A percentile compares a stretch with the other conserved stretches of the same genome.
Conservation (phyloP, 30 jellyfish, hydroid and myxozoan species). For the Chrysaora quinquecirrha region DNA sequence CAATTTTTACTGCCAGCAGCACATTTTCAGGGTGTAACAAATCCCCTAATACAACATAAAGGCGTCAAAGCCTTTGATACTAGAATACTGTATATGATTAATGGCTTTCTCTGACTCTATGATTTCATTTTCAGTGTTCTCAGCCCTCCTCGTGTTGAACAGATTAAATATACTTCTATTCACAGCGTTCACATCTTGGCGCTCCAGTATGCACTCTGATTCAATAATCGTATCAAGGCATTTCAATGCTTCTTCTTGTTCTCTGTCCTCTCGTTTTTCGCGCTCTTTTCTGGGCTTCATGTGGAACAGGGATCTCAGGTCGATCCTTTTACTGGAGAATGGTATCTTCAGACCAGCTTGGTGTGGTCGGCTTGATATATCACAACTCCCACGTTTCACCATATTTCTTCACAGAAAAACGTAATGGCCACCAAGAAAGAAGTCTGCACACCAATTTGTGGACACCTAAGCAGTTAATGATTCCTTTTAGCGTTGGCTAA, state of each 20-base stretch:
- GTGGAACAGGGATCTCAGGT: neutral
- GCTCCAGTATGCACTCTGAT: slow-evolving; percentile 12
- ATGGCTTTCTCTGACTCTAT: neutral
- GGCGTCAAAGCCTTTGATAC: slow-evolving; percentile 65
- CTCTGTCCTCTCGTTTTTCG: neutral
- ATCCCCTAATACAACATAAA: slow-evolving; percentile 71
- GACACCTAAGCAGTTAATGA: too few species aligned
- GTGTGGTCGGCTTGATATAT: neutral
- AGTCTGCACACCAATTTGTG: too few species aligned
- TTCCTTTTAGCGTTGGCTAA: too few species aligned
- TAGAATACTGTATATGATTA: slow-evolving; percentile 40
- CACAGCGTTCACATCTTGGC: neutral
- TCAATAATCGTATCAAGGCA: slow-evolving; percentile 58
- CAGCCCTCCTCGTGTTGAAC: neutral
- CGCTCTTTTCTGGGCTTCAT: neutral
- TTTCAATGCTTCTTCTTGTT: slow-evolving; percentile 62
- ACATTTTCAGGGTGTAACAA: too few species aligned
- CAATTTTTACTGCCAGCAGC: too few species aligned
- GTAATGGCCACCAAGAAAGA: too few species aligned
- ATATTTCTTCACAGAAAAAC: too few species aligned
- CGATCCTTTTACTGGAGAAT: neutral
- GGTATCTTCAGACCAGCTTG: neutral
- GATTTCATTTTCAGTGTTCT: neutral
- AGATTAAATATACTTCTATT: slow-evolving; percentile 8
- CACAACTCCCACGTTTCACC: neutral